A percentile compares a stretch with the other conserved stretches of the same genome.
phyloP scores from a whole-genome alignment of 2,888 invertebrate genomes.

The Antitype chi region DNA sequence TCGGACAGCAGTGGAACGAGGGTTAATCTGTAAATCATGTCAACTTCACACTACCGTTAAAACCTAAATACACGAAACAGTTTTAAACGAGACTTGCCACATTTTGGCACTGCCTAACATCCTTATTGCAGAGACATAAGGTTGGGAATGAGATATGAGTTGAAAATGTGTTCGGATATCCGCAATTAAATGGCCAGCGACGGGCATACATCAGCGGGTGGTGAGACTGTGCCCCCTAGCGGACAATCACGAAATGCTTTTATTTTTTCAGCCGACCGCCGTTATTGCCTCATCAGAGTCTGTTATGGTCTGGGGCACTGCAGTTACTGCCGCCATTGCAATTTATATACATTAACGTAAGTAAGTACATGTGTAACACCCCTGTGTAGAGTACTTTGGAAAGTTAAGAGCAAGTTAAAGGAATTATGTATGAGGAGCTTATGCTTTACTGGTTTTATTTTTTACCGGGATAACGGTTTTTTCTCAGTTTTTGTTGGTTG shows the following conservation, averaged over 20 bases:
- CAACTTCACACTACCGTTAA: slow-evolving; percentile 59
- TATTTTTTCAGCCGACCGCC: slow-evolving; percentile 83
- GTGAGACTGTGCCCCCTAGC: slow-evolving; percentile 69
- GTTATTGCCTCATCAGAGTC: slow-evolving; percentile 86
- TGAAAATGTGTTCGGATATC: slow-evolving; percentile 68
- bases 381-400: slow-evolving; percentile 31
- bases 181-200: slow-evolving; percentile 76
- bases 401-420: slow-evolving; percentile 33
- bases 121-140: slow-evolving; percentile 53
- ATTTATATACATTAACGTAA: slow-evolving; percentile 64
- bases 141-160: slow-evolving; percentile 45
- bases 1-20: slow-evolving; percentile 47
- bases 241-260: slow-evolving; percentile 88
- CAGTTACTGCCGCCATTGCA: slow-evolving; percentile 71
- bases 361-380: slow-evolving; percentile 57
- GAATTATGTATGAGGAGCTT: slow-evolving; percentile 39
- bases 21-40: slow-evolving; percentile 66
- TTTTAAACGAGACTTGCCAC: slow-evolving; percentile 51
- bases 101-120: slow-evolving; percentile 21
- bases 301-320: slow-evolving; percentile 76
- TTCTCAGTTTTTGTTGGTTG: neutral
- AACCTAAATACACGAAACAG: slow-evolving; percentile 63
- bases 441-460: slow-evolving; percentile 10
- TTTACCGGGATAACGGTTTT: neutral
- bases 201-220: slow-evolving; percentile 72